Conservation (phyloP, 2,888 invertebrate species). For the Zhengitettix transpicula region DNA sequence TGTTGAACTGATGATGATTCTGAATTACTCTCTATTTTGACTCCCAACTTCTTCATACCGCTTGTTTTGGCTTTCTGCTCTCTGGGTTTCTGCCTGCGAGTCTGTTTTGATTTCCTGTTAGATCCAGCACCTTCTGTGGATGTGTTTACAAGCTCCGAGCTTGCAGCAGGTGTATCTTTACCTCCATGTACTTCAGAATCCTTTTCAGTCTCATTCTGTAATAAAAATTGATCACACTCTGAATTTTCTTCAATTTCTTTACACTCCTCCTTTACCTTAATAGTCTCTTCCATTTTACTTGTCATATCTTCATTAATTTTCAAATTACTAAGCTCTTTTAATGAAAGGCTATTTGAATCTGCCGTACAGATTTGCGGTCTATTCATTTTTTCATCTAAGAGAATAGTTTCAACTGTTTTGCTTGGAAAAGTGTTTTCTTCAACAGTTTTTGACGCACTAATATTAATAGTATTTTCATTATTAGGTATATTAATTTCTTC, state of each 20-base stretch:
- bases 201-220: neutral
- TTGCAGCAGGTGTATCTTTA: neutral
- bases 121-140: neutral
- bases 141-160: neutral
- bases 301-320: neutral
- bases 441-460: neutral
- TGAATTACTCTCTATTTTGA: neutral
- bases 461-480: neutral
- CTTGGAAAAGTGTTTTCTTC: neutral
- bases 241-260: neutral
- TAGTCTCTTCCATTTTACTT: neutral
- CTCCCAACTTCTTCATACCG: neutral
- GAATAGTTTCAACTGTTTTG: neutral
- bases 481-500: neutral
- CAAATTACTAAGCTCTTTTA: neutral
- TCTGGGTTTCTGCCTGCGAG: constrained; percentile 4
- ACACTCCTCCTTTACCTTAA: neutral
- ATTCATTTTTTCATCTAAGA: neutral
- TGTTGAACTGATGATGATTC: neutral
- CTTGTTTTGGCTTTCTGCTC: neutral
- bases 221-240: neutral
- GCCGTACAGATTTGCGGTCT: neutral
- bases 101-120: neutral
- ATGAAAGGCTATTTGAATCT: neutral
- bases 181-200: neutral